Percentiles rank a stretch among this genome's conserved stretches.
Conservation (phyloP, 2,797 vertebrate species). For the Galagoides demidoff region DNA sequence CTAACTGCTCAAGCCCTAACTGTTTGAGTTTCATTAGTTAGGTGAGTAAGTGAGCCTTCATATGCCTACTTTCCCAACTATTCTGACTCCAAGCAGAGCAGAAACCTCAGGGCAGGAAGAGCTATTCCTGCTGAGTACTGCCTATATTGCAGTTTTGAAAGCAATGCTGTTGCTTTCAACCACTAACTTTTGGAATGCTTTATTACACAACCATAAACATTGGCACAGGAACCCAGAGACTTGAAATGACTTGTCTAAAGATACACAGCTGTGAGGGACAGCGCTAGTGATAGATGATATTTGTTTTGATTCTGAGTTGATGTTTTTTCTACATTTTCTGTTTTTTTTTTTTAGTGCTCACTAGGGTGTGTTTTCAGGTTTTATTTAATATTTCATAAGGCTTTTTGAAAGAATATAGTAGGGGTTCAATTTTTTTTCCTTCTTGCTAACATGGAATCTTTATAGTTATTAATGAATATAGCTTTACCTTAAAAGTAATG, state of each 20-base stretch:
- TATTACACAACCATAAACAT: background rate
- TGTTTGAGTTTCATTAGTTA: background rate
- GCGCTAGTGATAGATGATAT: background rate
- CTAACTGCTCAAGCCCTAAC: background rate
- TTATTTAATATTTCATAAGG: background rate
- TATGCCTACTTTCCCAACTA: background rate
- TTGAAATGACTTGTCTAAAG: background rate
- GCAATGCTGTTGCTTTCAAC: background rate
- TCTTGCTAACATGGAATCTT: background rate
- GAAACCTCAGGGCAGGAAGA: background rate
- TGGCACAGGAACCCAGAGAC: background rate
- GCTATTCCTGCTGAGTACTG: background rate
- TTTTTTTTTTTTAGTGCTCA: background rate
- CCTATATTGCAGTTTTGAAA: background rate
- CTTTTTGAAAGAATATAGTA: background rate
- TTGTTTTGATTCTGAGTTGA: background rate
- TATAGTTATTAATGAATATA: background rate
- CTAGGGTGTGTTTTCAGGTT: background rate
- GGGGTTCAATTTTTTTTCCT: background rate
- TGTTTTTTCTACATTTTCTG: background rate
- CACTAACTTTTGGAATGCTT: background rate
- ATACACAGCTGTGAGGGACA: background rate
- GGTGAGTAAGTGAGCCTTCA: background rate
- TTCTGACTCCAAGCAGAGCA: background rate
- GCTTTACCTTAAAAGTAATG: constrained; percentile 4